Evolutionary conservation across 2,113 vertebrate species (phyloP).

Genomic region (Leiothrix lutea): DNA sequence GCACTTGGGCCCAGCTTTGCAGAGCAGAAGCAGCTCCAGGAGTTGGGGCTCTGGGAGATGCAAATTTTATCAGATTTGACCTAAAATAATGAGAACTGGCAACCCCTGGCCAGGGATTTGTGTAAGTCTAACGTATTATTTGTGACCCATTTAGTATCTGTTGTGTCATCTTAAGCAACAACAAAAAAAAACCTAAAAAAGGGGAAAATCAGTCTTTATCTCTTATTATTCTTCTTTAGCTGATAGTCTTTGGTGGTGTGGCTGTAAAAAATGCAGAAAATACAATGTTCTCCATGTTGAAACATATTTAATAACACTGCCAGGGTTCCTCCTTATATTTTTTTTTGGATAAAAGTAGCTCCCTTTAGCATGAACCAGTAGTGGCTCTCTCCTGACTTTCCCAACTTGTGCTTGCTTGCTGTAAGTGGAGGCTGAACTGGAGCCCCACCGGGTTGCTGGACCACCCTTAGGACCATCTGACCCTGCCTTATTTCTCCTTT

Average conservation of each 20-base stretch:
- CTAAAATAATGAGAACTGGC: neutral
- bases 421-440: neutral
- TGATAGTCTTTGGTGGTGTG: neutral
- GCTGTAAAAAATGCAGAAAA: neutral
- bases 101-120: neutral
- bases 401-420: neutral
- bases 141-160: neutral
- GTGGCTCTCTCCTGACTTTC: neutral
- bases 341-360: neutral
- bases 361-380: neutral
- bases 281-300: neutral
- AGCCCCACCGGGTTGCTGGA: neutral
- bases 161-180: neutral
- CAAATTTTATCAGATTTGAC: neutral
- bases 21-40: neutral
- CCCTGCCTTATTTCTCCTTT: neutral
- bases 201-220: neutral
- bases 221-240: neutral
- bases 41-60: neutral
- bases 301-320: neutral
- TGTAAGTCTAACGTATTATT: neutral
- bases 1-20: neutral
- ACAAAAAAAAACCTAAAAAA: neutral
- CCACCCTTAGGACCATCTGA: neutral
- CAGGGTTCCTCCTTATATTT: neutral